phyloP scores from a whole-genome alignment of 1,140 invertebrate genomes.

The Psilanteris sp. region DNA sequence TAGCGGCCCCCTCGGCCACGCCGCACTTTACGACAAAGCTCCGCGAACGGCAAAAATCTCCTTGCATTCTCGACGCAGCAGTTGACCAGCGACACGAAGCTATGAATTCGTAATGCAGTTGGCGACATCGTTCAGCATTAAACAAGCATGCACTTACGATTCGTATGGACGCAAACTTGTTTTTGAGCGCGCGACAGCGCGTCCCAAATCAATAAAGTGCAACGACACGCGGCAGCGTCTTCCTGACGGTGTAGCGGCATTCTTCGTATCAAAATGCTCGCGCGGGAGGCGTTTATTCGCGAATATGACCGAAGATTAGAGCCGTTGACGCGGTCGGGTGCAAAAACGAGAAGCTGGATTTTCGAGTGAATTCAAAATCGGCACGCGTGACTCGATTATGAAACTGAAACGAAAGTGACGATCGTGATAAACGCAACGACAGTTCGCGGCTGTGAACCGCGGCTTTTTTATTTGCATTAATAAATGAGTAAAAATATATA shows the following conservation, averaged over 20 bases:
- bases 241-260: constrained; percentile 35
- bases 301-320: constrained; percentile 49
- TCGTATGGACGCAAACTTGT: constrained; percentile 54
- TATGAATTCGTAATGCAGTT: constrained; percentile 65
- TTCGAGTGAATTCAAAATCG: constrained; percentile 13
- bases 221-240: constrained; percentile 38
- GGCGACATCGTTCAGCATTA: constrained; percentile 62
- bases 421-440: constrained; percentile 6
- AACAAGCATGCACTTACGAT: constrained; percentile 52
- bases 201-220: constrained; percentile 53
- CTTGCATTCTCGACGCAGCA: constrained; percentile 60
- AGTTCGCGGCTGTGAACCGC: no score
- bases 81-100: constrained; percentile 64
- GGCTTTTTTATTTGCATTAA: no score
- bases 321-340: no score
- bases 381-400: constrained; percentile 23
- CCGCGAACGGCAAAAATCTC: constrained; percentile 56
- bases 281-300: constrained; percentile 27
- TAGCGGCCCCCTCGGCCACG: constrained; percentile 56
- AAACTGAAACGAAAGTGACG: constrained; percentile 29
- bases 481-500: constrained; percentile 8
- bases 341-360: no score
- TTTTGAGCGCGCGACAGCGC: constrained; percentile 41
- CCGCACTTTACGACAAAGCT: constrained; percentile 61
- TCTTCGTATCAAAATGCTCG: constrained; percentile 38